Evolutionary conservation across 1,140 invertebrate species (phyloP), one percentile per base, ranked within the genome.

Genomic region (Hyles vespertilio): DNA sequence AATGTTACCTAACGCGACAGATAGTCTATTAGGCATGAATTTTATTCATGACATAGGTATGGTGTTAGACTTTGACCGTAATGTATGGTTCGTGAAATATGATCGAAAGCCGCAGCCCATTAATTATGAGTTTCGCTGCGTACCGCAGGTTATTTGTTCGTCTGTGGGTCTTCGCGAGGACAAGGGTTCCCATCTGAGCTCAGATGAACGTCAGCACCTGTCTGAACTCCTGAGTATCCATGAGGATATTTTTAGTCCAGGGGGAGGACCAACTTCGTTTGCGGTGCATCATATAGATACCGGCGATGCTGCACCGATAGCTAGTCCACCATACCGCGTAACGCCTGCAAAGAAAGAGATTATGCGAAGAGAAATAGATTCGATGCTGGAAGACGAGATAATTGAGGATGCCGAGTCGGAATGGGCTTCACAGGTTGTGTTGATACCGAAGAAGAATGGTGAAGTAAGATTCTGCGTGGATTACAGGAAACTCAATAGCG

Each of bases 1-100:
- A 12, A 53, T 70, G 10, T 46, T 64, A 8, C 68, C 64, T 1
- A 12, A 53, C 33, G 61, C 68, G 4, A 70, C 59, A 0, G 68
- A 67, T 12, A 59, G 34, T 34, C 46, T 70, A 22, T 60, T 70
- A 58, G 68, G 64, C 8, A 70, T 66, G 45, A 61, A 70, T 61
- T 67, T 67, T 58, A 61, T 67, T 47, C 11, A 51, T 22, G 63
- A 58, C 34, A 22, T 46, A 48, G 61, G 61, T 11, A 48, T 67
- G 57, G 33, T 62, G 22, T n/a, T 70, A 12, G 64, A 62, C 9
- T 64, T 66, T 44, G 32, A 53, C 54, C 22, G 48, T 33, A 7
- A 12, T 45, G 11, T 56, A 43, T 59, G 56, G 51, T 61, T n/a
- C 51, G 46, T 61, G 40, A 11, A 46, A 49, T 10, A 48, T 43